Evolutionary conservation across 2,888 invertebrate species (phyloP).

Genomic region (Ophioninae sp.): DNA sequence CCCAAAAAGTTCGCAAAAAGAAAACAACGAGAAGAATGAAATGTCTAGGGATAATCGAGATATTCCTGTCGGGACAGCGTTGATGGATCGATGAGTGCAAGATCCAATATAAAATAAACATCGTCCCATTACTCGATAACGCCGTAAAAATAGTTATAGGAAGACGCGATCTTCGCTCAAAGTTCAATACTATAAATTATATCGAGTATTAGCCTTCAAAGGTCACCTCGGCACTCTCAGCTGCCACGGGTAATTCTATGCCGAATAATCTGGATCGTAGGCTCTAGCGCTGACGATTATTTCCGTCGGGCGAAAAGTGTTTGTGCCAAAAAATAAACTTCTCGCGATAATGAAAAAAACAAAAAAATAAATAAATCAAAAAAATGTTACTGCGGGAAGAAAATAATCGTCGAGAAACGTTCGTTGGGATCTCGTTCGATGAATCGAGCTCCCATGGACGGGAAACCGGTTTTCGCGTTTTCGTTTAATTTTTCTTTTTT

Average conservation of each 20-base stretch:
- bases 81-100: neutral
- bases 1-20: neutral
- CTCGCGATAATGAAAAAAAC: neutral
- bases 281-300: neutral
- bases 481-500: neutral
- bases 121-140: neutral
- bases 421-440: neutral
- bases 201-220: slow-evolving; percentile 44
- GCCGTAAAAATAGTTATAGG: neutral
- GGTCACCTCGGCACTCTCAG: slow-evolving; percentile 38
- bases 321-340: neutral
- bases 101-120: neutral
- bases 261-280: neutral
- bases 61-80: neutral
- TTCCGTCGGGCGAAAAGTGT: neutral
- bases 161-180: neutral
- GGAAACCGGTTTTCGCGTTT: neutral
- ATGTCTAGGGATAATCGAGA: neutral
- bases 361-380: neutral
- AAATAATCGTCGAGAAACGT: slow-evolving; percentile 1
- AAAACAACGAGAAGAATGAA: neutral
- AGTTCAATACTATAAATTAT: neutral
- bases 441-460: slow-evolving; percentile 10
- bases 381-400: neutral
- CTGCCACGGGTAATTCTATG: neutral